phyloP scores from a whole-genome alignment of 2,888 invertebrate genomes.

The Galerucella calmariensis region DNA sequence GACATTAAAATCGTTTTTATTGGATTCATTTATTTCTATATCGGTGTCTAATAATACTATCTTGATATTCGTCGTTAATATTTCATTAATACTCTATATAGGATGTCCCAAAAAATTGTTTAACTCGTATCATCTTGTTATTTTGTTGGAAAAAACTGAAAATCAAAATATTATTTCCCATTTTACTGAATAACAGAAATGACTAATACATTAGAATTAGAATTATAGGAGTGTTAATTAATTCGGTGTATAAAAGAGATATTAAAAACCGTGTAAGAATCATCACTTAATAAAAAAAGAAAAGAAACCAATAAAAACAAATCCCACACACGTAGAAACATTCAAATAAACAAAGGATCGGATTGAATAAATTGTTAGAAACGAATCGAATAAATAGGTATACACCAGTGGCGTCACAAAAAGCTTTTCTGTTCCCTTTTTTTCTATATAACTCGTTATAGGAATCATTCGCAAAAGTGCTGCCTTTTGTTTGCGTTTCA shows the following conservation, averaged over 20 bases:
- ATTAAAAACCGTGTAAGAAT: slow-evolving; percentile 39
- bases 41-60: neutral
- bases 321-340: slow-evolving; percentile 35
- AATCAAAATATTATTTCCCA: neutral
- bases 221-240: slow-evolving; percentile 14
- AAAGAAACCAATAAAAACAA: slow-evolving; percentile 14
- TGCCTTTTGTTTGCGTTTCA: no score
- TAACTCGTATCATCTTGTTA: no score
- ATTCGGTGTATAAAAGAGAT: slow-evolving; percentile 28
- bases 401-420: neutral
- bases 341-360: slow-evolving; percentile 32
- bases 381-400: slow-evolving; percentile 4
- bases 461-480: no score
- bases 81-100: neutral
- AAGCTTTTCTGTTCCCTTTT: no score
- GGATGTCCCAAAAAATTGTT: no score
- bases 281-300: slow-evolving; percentile 39
- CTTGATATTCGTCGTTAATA: neutral
- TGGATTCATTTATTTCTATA: neutral
- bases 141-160: neutral
- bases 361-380: slow-evolving; percentile 22
- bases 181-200: slow-evolving; percentile 11
- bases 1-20: neutral
- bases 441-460: no score
- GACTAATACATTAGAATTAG: slow-evolving; percentile 6